Base-by-base conservation (phyloP, 2,888 invertebrate species). In the Latrodectus hesperus region DNA sequence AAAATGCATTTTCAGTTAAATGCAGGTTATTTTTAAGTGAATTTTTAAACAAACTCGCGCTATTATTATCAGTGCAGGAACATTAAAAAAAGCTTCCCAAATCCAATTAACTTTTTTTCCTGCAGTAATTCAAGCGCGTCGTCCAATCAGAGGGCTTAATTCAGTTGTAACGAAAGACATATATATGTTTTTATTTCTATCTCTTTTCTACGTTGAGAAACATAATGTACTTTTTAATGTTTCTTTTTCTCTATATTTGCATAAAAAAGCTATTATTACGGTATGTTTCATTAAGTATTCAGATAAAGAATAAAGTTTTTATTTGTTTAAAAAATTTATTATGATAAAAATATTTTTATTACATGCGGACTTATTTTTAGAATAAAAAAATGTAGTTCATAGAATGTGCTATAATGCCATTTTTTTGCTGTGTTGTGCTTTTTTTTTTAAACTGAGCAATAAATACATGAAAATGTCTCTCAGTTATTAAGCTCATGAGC, bases 231-330 rank as follows among this genome's bases (percentile, higher is more conserved):
- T 11, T 67, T 67, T 67, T 67, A 67, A 67, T 17, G 17, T 22
- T 55, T 16, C 11, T 55, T 55, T 55, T 55, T 38, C 26, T 2
- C 0, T 10, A 26, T 71, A 84, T 71, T 84, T 78, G 77, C 77
- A 65, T 84, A 53, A 68, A 72, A 77, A 77, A 72, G 1, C 77
- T 77, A 78, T 78, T 72, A 84, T 53, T 22, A n/a, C 17, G 26
- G 65, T 60, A 52, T 65, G 70, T 67, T 78, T 78, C 72, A 83
- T 77, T 84, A 77, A 84, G 77, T 84, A 84, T 84, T 77, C 72
- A 64, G 22, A 55, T 51, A n/a, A 14, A 68, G 64, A 77, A 77
- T 84, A 55, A 77, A 65, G 14, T 77, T 84, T 84, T 77, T 72
- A 64, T 64, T 26, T n/a, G 22, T 9, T 26, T 12, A 64, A 52